Base-by-base conservation (phyloP, 2,797 vertebrate species). In the Bothrops alternatus region DNA sequence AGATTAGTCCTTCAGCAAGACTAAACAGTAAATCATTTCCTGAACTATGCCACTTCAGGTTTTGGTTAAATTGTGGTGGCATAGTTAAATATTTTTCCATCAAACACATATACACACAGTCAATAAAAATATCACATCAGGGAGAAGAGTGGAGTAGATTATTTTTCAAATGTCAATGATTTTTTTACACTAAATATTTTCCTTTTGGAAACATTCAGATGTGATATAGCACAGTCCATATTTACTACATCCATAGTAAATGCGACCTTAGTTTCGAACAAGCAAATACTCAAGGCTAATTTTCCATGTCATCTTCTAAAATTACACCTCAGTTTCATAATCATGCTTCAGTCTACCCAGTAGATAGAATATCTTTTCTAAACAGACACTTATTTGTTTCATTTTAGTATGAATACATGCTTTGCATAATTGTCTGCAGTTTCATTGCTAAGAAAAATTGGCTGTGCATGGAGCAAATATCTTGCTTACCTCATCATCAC, bases 401-500 rank as follows among this genome's bases (percentile, higher is more conserved):
- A 28, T 87, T 11, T 23, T 87, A 4, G 23, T 87, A 37, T 28
- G 16, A 55, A 26, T 87, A 16, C n/a, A 65, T 37, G 32, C 16
- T 20, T 78, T 42, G 87, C 16, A 93, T 1, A 20, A 37, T 37
- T 63, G n/a, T 78, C n/a, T 42, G 42, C 20, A 58, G 8, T n/a
- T 47, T 86, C 11, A 37, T 89, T 50, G 85, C 25, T 89, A 37
- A 60, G 63, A 93, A 90, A n/a, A 50, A 61, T 0, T 93, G 90
- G 20, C 6, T 93, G 23, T 60, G 13, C 1, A 92, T 7, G 0
- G 4, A 90, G 0, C 11, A 91, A 90, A 86, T 61, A 18, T 92
- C 3, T 91, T 89, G 97, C 98, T 97, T 94, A 99, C 99, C 97
- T 99, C 99, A 58, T 99, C 98, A 55, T 99, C 99, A 90, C 99